These are phyloP conservation scores for Dicaeum eximium DNA, from an alignment of 2,113 vertebrate genomes.

Conservation along the genomic window DNA sequence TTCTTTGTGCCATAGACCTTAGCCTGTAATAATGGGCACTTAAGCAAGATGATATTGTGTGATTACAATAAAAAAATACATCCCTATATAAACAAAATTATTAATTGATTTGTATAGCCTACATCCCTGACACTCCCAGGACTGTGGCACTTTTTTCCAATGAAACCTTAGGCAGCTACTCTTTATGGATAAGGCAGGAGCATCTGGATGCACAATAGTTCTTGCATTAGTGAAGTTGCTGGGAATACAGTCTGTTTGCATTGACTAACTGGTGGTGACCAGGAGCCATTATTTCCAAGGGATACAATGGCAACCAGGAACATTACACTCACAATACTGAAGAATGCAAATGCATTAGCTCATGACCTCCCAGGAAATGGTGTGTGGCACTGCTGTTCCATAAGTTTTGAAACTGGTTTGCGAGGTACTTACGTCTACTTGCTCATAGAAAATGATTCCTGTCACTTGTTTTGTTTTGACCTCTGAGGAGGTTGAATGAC, in stretches of 20 bases:
- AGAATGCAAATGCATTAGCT: slow-evolving; percentile 68
- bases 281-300: slow-evolving; percentile 64
- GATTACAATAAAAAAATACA: slow-evolving; percentile 47
- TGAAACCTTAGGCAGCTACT: slow-evolving; percentile 27
- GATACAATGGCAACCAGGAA: slow-evolving; percentile 68
- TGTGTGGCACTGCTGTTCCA: slow-evolving; percentile 34
- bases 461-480: slow-evolving; percentile 57
- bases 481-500: slow-evolving; percentile 32
- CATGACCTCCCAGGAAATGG: slow-evolving; percentile 67
- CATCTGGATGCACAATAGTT: slow-evolving; percentile 35
- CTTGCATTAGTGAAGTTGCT: slow-evolving; percentile 57
- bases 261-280: slow-evolving; percentile 62
- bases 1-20: slow-evolving; percentile 20
- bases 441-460: slow-evolving; percentile 24
- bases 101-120: slow-evolving; percentile 45
- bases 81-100: slow-evolving; percentile 55
- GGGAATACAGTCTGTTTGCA: slow-evolving; percentile 25
- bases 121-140: slow-evolving; percentile 49
- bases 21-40: slow-evolving; percentile 21
- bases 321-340: slow-evolving; percentile 41
- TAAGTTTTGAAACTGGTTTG: slow-evolving; percentile 62
- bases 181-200: slow-evolving; percentile 19
- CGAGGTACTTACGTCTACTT: slow-evolving; percentile 42
- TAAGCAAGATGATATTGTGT: slow-evolving; percentile 35
- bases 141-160: slow-evolving; percentile 10